Evolutionary conservation across 2,113 vertebrate genomes (phyloP).

Genomic region (Ovis canadensis): DNA sequence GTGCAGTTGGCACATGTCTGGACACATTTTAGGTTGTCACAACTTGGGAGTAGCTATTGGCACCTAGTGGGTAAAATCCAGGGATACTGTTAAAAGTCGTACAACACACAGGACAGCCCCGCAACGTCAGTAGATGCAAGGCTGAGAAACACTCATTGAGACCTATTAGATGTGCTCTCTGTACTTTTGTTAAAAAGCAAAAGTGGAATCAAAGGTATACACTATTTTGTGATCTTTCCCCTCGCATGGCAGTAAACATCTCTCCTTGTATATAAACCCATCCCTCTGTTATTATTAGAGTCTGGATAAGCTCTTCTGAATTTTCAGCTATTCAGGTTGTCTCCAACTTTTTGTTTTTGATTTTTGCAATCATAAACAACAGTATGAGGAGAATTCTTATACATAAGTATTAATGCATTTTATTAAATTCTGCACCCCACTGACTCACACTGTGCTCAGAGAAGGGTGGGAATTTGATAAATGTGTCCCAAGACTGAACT

Average conservation of each 20-base stretch:
- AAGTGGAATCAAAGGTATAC: neutral
- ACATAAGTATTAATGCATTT: neutral
- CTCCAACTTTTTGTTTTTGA: neutral
- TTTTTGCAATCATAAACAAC: neutral
- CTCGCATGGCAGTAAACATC: neutral
- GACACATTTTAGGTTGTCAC: neutral
- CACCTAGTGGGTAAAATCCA: neutral
- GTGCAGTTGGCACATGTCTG: neutral
- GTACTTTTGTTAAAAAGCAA: neutral
- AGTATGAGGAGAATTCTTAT: neutral
- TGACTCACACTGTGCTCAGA: neutral
- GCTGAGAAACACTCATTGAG: neutral
- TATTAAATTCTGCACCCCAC: neutral
- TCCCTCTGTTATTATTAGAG: neutral
- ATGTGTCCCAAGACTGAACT: neutral
- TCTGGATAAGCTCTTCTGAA: neutral
- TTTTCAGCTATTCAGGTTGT: neutral
- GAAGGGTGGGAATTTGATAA: neutral
- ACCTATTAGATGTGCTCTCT: neutral
- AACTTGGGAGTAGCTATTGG: neutral
- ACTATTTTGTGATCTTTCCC: neutral
- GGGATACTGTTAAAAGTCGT: neutral
- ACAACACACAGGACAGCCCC: neutral
- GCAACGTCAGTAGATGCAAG: neutral
- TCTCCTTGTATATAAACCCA: neutral